Conservation (phyloP, 2,113 vertebrate species). For the Menura novaehollandiae region DNA sequence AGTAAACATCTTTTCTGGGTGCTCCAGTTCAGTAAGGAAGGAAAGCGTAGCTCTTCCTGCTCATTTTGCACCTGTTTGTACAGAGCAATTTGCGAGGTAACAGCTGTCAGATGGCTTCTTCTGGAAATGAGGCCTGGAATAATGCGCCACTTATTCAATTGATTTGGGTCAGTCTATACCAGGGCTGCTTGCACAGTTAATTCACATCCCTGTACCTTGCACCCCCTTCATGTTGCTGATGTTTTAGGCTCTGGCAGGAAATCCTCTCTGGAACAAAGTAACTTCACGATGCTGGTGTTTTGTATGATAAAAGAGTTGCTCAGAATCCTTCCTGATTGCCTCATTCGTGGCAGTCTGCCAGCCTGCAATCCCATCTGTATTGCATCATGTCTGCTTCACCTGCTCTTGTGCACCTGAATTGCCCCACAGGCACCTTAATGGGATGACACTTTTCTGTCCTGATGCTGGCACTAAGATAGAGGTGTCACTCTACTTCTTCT, state of each 20-base stretch:
- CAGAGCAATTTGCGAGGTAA: not conserved
- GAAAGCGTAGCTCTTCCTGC: not conserved
- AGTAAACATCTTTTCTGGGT: not conserved
- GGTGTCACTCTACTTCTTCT: not conserved
- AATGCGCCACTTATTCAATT: not conserved
- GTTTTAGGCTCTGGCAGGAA: not conserved
- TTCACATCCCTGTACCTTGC: not conserved
- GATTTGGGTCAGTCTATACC: not conserved
- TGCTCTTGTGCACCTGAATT: not conserved
- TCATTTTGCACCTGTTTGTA: not conserved
- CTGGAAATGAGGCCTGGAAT: constrained; percentile 29
- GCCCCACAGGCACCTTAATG: not conserved
- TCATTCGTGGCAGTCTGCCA: not conserved
- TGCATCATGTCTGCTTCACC: not conserved
- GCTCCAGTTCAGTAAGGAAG: not conserved
- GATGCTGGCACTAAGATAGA: not conserved
- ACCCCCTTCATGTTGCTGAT: fast-evolving
- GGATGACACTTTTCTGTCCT: not conserved
- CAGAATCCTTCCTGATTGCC: not conserved
- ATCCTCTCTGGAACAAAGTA: not conserved
- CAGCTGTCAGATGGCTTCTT: constrained; percentile 26
- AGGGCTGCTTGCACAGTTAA: not conserved
- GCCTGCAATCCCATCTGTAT: not conserved
- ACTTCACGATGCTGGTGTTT: not conserved
- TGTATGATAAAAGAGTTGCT: not conserved